A percentile compares a stretch with the other conserved stretches of the same genome.
Evolutionary conservation across 2,888 invertebrate genomes (phyloP).

Genomic region (Heteropelma amictum): DNA sequence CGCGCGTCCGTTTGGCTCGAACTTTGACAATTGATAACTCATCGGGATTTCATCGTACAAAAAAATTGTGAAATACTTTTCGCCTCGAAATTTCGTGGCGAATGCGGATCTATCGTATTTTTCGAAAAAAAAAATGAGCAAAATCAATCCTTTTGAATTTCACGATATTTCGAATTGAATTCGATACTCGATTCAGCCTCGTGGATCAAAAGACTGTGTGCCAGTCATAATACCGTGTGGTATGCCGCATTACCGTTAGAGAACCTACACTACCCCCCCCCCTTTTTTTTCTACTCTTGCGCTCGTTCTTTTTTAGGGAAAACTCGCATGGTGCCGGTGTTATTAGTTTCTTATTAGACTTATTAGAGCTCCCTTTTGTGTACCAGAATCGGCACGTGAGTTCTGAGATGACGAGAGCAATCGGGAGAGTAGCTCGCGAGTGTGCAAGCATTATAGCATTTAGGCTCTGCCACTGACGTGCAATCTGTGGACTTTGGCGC

Average conservation of each 20-base stretch:
- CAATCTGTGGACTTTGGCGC: slow-evolving; percentile 36
- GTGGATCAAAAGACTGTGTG: background rate
- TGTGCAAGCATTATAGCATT: slow-evolving; percentile 26
- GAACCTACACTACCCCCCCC: background rate
- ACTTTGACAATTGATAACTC: no score
- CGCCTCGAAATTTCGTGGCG: no score
- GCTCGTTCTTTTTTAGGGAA: background rate
- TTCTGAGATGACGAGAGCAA: slow-evolving; percentile 1
- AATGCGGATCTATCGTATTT: no score
- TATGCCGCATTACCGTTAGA: slow-evolving; percentile 13
- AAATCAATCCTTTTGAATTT: no score
- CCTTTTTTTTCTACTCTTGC: background rate
- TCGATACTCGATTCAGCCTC: no score
- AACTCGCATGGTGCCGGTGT: slow-evolving; percentile 44
- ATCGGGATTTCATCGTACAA: no score
- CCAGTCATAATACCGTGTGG: slow-evolving; percentile 5
- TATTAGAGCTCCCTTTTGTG: slow-evolving; percentile 52
- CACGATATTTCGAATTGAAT: no score
- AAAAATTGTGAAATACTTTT: no score
- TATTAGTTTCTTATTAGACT: slow-evolving; percentile 55
- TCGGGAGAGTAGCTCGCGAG: background rate
- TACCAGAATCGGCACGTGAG: slow-evolving; percentile 38
- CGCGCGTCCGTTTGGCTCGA: no score
- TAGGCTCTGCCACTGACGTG: slow-evolving; percentile 45
- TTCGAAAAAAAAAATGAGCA: no score